phyloP scores from a whole-genome alignment of 2,797 vertebrate genomes.

The Coranthus polyacanthus region DNA sequence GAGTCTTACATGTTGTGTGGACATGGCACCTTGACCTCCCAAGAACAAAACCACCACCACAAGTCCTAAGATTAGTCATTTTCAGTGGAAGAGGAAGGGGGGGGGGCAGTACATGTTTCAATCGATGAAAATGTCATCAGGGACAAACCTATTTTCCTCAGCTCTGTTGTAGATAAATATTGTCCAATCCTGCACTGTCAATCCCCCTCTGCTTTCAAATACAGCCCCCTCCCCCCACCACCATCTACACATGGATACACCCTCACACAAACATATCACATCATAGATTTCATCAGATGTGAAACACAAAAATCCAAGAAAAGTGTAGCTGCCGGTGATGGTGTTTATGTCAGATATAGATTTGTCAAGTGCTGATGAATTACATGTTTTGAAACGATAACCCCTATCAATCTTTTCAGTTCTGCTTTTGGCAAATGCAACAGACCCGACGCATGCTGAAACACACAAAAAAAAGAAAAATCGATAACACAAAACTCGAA shows the following conservation, averaged over 20 bases:
- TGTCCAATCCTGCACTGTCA: constrained; percentile 77
- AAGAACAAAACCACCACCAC: constrained; percentile 68
- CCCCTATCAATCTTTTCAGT: constrained; percentile 71
- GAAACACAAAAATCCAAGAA: constrained; percentile 60
- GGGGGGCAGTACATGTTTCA: constrained; percentile 75
- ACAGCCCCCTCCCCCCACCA: constrained; percentile 29
- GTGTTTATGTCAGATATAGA: constrained; percentile 74
- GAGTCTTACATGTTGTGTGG: constrained; percentile 65
- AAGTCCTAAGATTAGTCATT: constrained; percentile 81
- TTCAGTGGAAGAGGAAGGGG: constrained; percentile 57
- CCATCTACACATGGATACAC: constrained; percentile 28
- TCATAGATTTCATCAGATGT: constrained; percentile 70
- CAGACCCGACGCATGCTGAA: constrained; percentile 29
- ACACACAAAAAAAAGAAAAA: constrained; percentile 55
- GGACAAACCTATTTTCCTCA: constrained; percentile 83
- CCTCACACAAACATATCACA: constrained; percentile 39
- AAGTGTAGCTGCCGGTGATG: constrained; percentile 43
- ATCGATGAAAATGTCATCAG: constrained; percentile 86
- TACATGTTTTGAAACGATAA: constrained; percentile 73
- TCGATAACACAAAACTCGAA: constrained; percentile 44
- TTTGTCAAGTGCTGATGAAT: constrained; percentile 80
- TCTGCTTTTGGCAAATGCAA: constrained; percentile 48
- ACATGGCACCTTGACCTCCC: constrained; percentile 72
- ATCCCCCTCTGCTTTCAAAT: constrained; percentile 65
- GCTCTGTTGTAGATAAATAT: constrained; percentile 82